Evolutionary conservation across 2,113 vertebrate genomes (phyloP), one percentile per base, ranked within the genome.

Genomic region (Helogale parvula): DNA sequence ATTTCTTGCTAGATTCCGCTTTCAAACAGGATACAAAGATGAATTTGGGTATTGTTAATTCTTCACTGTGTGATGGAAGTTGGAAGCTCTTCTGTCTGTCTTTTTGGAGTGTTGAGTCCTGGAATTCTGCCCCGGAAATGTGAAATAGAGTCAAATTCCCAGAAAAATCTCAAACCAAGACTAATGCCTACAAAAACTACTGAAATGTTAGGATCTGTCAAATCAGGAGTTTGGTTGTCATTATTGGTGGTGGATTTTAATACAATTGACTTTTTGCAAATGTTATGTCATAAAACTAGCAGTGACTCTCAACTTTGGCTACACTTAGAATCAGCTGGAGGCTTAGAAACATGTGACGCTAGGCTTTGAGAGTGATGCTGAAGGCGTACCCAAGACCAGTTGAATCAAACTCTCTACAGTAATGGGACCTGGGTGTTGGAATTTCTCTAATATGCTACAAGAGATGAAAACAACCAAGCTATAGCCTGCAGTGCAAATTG

Each of bases 1-100:
- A 79, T 65, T 91, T 92, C 33, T 57, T 95, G 2, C 68, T 88
- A 79, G 69, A 50, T 50, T 83, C 69, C 93, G 57, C 88, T 88
- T 88, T 69, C 15, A 15, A 87, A 27, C 23, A 65, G 23, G 29
- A 57, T 38, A 91, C 80, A 93, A 65, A 82, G 52, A 57, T 29
- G 35, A 79, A 85, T 76, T 81, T 13, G 35, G 41, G 29, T 29
- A 63, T n/a, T 45, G 29, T 12, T 90, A 77, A 7, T 80, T 12
- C 14, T 86, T 90, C 27, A 66, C 10, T 4, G 14, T n/a, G 25
- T 33, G 4, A 72, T 31, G 4, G 52, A 66, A 97, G 50, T 66
- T 47, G 45, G 45, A 47, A 47, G 7, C 10, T 54, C 14, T 11
- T 74, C 31, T 84, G 19, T 66, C 47, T 83, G 2, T 87, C 33